Evolutionary conservation across 2,113 vertebrate species (phyloP).

Genomic region (Butorides virescens): DNA sequence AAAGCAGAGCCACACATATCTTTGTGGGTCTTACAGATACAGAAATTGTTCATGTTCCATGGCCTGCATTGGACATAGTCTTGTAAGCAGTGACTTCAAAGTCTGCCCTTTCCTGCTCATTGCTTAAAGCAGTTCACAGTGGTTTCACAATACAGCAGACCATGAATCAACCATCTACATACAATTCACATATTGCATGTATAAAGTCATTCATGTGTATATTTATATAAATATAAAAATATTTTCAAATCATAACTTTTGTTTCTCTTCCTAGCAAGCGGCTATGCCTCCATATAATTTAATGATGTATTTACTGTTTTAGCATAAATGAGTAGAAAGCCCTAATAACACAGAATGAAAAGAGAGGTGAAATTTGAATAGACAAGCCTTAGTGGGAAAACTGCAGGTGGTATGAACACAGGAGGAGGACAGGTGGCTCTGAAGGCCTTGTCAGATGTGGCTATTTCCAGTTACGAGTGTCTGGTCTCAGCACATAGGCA

Average conservation of each 20-base stretch:
- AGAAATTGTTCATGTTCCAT: background rate
- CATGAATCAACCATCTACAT: background rate
- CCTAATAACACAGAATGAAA: background rate
- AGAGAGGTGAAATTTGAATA: background rate
- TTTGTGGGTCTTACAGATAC: background rate
- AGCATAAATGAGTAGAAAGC: background rate
- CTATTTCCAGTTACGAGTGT: background rate
- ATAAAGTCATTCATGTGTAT: rapidly evolving
- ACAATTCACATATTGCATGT: background rate
- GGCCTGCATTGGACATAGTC: background rate
- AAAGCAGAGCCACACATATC: background rate
- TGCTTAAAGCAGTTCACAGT: background rate
- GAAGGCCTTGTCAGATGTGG: background rate
- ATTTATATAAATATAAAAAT: background rate
- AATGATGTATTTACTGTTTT: background rate
- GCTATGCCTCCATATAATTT: background rate
- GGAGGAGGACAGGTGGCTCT: background rate
- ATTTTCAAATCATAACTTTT: background rate
- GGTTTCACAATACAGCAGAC: background rate
- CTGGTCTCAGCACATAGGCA: rapidly evolving
- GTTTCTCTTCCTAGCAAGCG: background rate
- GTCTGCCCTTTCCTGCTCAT: background rate
- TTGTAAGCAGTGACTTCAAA: background rate
- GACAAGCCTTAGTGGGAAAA: background rate
- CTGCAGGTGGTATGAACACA: background rate